Evolutionary conservation across 2,113 vertebrate genomes (phyloP).

Genomic region (Pseudorectes ferrugineus): DNA sequence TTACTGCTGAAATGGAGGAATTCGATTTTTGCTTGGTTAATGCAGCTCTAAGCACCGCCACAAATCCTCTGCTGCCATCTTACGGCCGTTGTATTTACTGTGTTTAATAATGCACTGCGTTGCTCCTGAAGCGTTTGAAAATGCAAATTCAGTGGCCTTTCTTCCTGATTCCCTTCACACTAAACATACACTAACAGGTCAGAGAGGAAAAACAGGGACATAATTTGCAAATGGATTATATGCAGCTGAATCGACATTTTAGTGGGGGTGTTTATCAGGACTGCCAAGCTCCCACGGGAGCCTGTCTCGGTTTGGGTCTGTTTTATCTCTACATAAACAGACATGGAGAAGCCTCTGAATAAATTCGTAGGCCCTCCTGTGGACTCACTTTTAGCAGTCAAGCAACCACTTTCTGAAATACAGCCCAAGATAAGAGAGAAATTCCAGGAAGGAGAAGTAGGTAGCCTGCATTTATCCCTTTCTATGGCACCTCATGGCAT

Average conservation of each 20-base stretch:
- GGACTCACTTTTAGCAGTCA: not conserved
- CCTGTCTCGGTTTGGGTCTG: not conserved
- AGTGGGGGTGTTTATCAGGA: not conserved
- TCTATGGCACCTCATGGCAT: not conserved
- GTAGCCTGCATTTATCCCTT: not conserved
- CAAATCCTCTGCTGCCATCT: conserved; percentile 39
- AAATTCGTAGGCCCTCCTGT: not conserved
- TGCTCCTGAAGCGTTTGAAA: not conserved
- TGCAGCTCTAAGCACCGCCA: not conserved
- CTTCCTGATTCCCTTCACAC: not conserved
- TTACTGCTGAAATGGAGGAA: not conserved
- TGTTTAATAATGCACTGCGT: accelerated
- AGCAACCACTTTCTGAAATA: not conserved
- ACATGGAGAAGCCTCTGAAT: not conserved
- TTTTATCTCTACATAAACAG: not conserved
- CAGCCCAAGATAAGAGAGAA: not conserved
- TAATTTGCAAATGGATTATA: not conserved
- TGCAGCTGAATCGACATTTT: not conserved
- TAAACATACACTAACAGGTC: not conserved
- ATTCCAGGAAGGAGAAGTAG: not conserved
- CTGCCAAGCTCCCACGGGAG: not conserved
- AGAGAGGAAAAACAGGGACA: not conserved
- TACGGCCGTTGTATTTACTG: not conserved
- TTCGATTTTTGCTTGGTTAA: not conserved
- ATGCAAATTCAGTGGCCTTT: not conserved